Evolutionary conservation across 2,113 vertebrate genomes (phyloP).

Genomic region (Indicator maculatus): DNA sequence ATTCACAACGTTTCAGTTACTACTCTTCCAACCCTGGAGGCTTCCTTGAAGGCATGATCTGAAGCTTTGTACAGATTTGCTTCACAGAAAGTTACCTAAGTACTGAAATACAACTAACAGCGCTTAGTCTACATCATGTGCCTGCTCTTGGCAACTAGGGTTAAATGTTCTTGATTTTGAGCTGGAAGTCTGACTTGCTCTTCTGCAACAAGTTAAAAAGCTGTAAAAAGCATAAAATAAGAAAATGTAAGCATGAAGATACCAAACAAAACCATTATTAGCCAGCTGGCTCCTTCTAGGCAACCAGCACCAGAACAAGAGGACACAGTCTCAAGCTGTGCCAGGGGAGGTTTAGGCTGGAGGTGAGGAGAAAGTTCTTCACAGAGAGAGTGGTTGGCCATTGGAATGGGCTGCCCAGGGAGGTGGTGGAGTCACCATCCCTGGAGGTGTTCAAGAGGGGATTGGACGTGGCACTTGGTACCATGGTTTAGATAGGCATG

Average conservation of each 20-base stretch:
- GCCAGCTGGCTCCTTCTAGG: background rate
- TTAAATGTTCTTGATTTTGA: background rate
- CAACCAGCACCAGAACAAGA: too few relatives aligned
- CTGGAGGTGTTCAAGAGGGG: too few relatives aligned
- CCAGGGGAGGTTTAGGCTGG: too few relatives aligned
- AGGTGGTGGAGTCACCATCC: too few relatives aligned
- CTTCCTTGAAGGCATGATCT: background rate
- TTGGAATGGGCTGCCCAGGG: too few relatives aligned
- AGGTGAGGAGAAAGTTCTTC: too few relatives aligned
- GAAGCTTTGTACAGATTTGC: background rate
- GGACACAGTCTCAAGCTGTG: too few relatives aligned
- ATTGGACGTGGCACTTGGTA: too few relatives aligned
- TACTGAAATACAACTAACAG: background rate
- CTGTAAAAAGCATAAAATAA: background rate
- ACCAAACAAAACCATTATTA: background rate
- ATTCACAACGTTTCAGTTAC: background rate
- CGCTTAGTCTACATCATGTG: background rate
- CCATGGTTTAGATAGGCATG: too few relatives aligned
- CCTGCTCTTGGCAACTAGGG: background rate
- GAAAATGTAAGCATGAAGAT: background rate
- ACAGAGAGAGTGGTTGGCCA: too few relatives aligned
- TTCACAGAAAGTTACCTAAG: background rate
- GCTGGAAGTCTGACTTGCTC: background rate
- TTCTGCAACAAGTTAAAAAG: background rate
- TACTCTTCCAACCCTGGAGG: background rate